Percentiles rank a stretch among this genome's conserved stretches.
Evolutionary conservation across 2,888 invertebrate genomes (phyloP).

Genomic region (Taphrorychus bicolor): DNA sequence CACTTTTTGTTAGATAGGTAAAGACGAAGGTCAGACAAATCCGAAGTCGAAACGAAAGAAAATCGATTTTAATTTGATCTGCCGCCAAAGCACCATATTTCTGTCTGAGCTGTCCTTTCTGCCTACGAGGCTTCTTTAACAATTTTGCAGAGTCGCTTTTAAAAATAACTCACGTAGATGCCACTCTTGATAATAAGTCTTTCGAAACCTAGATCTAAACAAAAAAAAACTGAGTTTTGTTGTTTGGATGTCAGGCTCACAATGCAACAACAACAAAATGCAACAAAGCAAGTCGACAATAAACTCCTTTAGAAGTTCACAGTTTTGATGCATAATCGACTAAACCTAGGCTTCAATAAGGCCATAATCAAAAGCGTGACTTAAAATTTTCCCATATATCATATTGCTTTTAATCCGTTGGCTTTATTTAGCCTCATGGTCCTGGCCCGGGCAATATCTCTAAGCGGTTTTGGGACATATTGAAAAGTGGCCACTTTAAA

Average conservation of each 20-base stretch:
- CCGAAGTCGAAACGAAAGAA: neutral
- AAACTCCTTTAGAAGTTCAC: too few relatives aligned
- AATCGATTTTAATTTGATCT: slow-evolving; percentile 3
- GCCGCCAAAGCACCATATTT: neutral
- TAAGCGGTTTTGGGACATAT: slow-evolving; percentile 18
- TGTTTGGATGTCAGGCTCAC: too few relatives aligned
- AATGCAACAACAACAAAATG: too few relatives aligned
- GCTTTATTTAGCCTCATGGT: slow-evolving; percentile 13
- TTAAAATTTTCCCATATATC: slow-evolving; percentile 4
- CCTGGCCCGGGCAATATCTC: slow-evolving; percentile 19
- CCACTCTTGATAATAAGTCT: too few relatives aligned
- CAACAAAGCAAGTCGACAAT: too few relatives aligned
- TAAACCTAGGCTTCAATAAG: neutral
- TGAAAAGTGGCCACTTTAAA: slow-evolving; percentile 27
- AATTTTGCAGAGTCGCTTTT: neutral
- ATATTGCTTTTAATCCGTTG: slow-evolving; percentile 1
- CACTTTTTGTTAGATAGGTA: neutral
- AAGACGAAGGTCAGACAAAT: neutral
- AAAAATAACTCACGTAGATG: too few relatives aligned
- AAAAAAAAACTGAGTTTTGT: too few relatives aligned
- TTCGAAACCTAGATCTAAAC: too few relatives aligned
- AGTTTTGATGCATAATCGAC: too few relatives aligned
- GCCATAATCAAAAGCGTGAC: neutral
- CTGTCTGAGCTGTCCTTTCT: neutral
- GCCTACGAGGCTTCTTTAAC: neutral